phyloP scores from a whole-genome alignment of 1,140 invertebrate genomes.

The Macrocentrus cingulum region DNA sequence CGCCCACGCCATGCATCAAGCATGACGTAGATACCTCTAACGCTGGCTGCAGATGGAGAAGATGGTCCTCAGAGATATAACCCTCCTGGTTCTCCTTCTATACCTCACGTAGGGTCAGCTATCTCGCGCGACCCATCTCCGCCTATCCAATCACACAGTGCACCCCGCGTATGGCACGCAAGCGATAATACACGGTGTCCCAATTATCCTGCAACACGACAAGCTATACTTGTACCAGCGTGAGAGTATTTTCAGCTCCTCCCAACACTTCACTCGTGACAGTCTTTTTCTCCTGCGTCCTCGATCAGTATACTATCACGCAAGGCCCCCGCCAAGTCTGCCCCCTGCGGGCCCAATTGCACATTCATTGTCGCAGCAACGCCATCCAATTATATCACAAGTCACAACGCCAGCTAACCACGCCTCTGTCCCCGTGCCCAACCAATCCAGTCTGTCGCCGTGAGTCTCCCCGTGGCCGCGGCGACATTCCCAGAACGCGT shows the following conservation, averaged over 20 bases:
- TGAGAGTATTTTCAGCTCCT: conserved; percentile 49
- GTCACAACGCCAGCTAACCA: conserved; percentile 52
- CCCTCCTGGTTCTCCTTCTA: conserved; percentile 3
- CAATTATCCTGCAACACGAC: conserved; percentile 53
- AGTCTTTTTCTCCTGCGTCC: conserved; percentile 2
- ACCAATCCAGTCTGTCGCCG: conserved; percentile 49
- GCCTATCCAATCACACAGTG: conserved; percentile 59
- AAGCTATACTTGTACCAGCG: conserved; percentile 33
- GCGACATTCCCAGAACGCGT: conserved; percentile 6
- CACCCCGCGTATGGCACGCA: conserved; percentile 47
- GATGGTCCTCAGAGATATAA: conserved; percentile 58
- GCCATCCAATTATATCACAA: conserved; percentile 48
- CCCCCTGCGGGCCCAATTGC: no score
- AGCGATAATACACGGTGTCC: conserved; percentile 50
- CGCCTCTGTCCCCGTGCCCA: conserved; percentile 48
- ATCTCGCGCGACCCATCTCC: conserved; percentile 59
- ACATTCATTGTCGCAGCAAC: conserved; percentile 17
- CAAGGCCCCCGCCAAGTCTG: neutral
- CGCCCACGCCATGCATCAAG: conserved; percentile 59
- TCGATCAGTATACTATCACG: neutral
- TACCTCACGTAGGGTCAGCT: conserved; percentile 50
- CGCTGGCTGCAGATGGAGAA: conserved; percentile 52
- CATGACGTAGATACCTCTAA: conserved; percentile 56
- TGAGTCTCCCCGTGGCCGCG: conserved; percentile 35
- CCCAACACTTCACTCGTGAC: conserved; percentile 30